Evolutionary conservation across 2,888 invertebrate species (phyloP).

Genomic region (Ennomos erosarius): DNA sequence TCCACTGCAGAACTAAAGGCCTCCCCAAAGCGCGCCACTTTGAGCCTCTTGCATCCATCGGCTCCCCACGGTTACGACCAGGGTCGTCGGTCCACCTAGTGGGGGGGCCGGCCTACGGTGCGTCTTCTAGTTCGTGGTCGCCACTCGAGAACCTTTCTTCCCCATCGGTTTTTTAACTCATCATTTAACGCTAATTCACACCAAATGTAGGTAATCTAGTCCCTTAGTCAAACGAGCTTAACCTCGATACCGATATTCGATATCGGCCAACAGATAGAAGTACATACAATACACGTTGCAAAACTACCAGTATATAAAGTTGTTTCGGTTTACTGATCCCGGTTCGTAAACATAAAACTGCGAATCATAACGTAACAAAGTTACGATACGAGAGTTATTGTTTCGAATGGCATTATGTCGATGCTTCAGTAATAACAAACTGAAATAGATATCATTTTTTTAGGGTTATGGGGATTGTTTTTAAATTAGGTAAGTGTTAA

Average conservation of each 20-base stretch:
- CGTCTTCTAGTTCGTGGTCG: no score
- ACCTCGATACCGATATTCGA: conserved; percentile 20
- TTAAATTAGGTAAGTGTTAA: no score
- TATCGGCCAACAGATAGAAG: conserved; percentile 11
- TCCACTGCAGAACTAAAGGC: no score
- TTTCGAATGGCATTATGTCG: conserved; percentile 38
- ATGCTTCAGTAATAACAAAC: conserved; percentile 40
- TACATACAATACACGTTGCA: conserved; percentile 22
- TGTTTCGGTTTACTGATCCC: conserved; percentile 26
- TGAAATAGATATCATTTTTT: conserved; percentile 17
- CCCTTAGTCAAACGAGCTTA: conserved; percentile 10
- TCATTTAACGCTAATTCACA: background rate
- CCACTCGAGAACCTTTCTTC: no score
- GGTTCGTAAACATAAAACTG: conserved; percentile 28
- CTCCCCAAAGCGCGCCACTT: no score
- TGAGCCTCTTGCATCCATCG: no score
- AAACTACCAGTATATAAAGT: conserved; percentile 30
- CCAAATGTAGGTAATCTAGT: conserved; percentile 1
- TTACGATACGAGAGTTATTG: conserved; percentile 35
- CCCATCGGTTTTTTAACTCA: no score
- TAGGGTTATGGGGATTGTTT: background rate
- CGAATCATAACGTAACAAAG: conserved; percentile 25
- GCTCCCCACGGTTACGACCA: no score
- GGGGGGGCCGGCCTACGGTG: no score
- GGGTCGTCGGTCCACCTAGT: no score